These are phyloP conservation scores for Dreissena polymorpha DNA, from an alignment of 1,140 invertebrate species.

Conservation along the genomic window DNA sequence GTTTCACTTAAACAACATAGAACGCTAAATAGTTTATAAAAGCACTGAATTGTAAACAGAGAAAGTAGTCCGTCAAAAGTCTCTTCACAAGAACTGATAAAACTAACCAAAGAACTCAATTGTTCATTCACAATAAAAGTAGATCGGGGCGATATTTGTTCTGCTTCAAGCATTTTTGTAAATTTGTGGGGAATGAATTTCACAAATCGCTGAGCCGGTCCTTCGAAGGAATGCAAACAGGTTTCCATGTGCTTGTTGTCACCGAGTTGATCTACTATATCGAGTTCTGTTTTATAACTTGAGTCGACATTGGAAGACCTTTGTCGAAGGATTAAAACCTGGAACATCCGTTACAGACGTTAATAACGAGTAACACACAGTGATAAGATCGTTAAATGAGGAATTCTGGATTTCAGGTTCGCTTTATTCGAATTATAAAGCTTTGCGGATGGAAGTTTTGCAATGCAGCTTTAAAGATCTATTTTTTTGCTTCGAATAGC, in stretches of 20 bases:
- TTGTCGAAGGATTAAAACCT: background rate
- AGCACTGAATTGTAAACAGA: background rate
- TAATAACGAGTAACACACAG: background rate
- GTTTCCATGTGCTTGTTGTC: conserved; percentile 8
- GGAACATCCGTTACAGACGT: background rate
- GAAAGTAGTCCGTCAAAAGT: background rate
- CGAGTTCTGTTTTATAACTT: conserved; percentile 1
- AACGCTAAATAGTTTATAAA: conserved; percentile 14
- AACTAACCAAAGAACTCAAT: conserved; percentile 15
- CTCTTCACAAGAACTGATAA: conserved; percentile 9
- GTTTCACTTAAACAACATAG: conserved; percentile 4
- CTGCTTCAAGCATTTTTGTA: background rate
- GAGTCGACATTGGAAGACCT: background rate
- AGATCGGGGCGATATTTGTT: conserved; percentile 14
- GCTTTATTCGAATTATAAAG: background rate
- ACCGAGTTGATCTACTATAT: conserved; percentile 20
- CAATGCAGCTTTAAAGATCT: too few species aligned
- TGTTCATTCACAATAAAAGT: conserved; percentile 33
- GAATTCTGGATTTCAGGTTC: background rate
- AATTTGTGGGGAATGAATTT: conserved; percentile 9
- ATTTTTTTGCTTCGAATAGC: too few species aligned
- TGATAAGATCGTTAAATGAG: background rate
- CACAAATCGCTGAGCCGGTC: conserved; percentile 21
- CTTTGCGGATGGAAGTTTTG: background rate
- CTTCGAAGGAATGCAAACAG: conserved; percentile 22